Base-by-base conservation (phyloP, 2,888 invertebrate species). In the Cartodere bifasciata region DNA sequence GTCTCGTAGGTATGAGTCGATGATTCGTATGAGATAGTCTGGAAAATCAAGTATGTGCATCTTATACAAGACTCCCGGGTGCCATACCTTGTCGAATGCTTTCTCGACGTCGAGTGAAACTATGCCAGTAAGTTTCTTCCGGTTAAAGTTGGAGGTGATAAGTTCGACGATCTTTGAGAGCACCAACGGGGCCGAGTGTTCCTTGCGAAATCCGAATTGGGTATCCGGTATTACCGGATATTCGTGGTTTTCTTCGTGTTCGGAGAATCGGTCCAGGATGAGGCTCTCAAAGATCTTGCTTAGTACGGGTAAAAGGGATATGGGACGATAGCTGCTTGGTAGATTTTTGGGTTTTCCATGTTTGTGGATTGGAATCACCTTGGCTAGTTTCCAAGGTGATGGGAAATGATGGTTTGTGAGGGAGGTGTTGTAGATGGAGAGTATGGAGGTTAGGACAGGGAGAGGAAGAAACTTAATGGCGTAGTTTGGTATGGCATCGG, bases 11-110 rank as follows among this genome's bases (percentile, higher is more conserved):
- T 49, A 54, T 3, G 43, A 42, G 13, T 38, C 13, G 2, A 46
- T 31, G n/a, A 49, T 14, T 31, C 39, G 41, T 4, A 47, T 39
- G n/a, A 51, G 7, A 4, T 31, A 20, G 4, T 4, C 4, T 4
- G 47, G 46, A 15, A 46, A 39, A 11, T 43, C 32, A 14, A 36
- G 13, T 28, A 38, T 28, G 2, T 42, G 40, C 32, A 55, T 36
- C 42, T 50, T 52, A 31, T 39, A 42, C 1, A 49, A 36, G 2
- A 55, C 43, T 4, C 48, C 47, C n/a, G 45, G 35, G n/a, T 44
- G 40, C 47, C 51, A 51, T 1, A 53, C 50, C 23, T 40, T 43
- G 29, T 55, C 50, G 25, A 57, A 57, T 0, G 54, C 53, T 38
- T 53, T 52, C 30, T 48, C 45, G 6, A 55, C 46, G 24, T 54